A percentile compares a stretch with the other conserved stretches of the same genome.
These are phyloP conservation scores for Gastrophryne carolinensis DNA, from an alignment of 2,797 vertebrate genomes.

Conservation along the genomic window DNA sequence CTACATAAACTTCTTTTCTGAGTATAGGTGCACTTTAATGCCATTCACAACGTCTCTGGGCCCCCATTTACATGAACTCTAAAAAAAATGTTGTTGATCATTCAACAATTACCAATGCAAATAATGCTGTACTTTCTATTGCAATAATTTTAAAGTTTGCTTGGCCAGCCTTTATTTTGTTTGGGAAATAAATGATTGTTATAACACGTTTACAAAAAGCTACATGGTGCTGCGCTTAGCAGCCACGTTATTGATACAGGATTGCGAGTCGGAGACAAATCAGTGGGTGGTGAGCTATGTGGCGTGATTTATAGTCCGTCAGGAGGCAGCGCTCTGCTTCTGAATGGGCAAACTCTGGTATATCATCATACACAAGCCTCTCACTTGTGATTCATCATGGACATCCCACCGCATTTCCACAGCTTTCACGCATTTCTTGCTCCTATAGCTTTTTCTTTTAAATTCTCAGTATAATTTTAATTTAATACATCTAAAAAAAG, in stretches of 20 bases:
- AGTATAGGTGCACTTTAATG: no score
- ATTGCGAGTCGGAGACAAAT: slow-evolving; percentile 22
- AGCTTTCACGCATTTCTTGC: neutral
- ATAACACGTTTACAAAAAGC: neutral
- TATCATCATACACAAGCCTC: neutral
- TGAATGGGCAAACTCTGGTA: slow-evolving; percentile 23
- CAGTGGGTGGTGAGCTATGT: slow-evolving; percentile 16
- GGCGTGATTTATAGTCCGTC: slow-evolving; percentile 8
- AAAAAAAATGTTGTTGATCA: no score
- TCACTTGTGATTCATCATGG: neutral
- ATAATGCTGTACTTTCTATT: neutral
- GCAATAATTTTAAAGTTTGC: neutral
- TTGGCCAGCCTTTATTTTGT: neutral
- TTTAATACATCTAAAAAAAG: no score
- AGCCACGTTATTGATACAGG: neutral
- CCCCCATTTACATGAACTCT: no score
- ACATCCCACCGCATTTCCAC: neutral
- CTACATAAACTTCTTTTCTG: no score
- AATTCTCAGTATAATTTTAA: no score
- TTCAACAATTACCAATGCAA: no score
- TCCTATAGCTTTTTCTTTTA: neutral
- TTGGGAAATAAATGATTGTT: neutral
- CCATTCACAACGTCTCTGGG: no score
- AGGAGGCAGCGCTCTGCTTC: neutral
- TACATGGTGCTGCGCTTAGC: neutral